phyloP scores from a whole-genome alignment of 2,888 invertebrate species.

The Physocephala rufipes region DNA sequence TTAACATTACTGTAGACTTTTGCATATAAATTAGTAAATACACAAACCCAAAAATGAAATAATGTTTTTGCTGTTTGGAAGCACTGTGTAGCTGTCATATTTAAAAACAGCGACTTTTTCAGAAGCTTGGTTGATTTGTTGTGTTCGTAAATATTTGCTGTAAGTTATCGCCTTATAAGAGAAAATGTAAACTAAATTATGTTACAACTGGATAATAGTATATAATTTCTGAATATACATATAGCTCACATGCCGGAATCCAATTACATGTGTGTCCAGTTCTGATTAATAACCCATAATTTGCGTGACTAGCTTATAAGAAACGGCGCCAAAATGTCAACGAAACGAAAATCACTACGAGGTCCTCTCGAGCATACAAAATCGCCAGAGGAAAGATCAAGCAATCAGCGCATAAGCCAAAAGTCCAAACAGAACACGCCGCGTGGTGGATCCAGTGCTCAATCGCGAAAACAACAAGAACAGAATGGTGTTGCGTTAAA shows the following conservation, averaged over 20 bases:
- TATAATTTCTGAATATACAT: too few species aligned
- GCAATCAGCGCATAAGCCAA: neutral
- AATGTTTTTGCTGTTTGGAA: conserved; percentile 27
- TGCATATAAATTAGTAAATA: neutral
- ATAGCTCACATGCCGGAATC: neutral
- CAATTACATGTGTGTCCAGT: too few species aligned
- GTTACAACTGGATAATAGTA: too few species aligned
- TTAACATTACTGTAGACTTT: too few species aligned
- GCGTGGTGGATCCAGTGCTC: conserved; percentile 34
- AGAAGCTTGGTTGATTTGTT: neutral
- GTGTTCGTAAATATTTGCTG: neutral
- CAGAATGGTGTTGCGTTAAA: conserved; percentile 30
- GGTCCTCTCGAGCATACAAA: neutral
- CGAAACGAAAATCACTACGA: conserved; percentile 18
- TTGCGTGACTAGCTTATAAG: too few species aligned
- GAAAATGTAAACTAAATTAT: too few species aligned
- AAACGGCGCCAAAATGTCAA: conserved; percentile 23
- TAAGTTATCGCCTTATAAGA: neutral
- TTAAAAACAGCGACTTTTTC: conserved; percentile 39
- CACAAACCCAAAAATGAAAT: too few species aligned
- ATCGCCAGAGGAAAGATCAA: neutral
- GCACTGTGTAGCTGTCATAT: conserved; percentile 38
- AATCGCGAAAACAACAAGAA: conserved; percentile 12
- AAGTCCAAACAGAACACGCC: neutral
- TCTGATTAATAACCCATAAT: too few species aligned